Evolutionary conservation across 2,888 invertebrate species (phyloP), one percentile per base, ranked within the genome.

Genomic region (Morpho achilles): DNA sequence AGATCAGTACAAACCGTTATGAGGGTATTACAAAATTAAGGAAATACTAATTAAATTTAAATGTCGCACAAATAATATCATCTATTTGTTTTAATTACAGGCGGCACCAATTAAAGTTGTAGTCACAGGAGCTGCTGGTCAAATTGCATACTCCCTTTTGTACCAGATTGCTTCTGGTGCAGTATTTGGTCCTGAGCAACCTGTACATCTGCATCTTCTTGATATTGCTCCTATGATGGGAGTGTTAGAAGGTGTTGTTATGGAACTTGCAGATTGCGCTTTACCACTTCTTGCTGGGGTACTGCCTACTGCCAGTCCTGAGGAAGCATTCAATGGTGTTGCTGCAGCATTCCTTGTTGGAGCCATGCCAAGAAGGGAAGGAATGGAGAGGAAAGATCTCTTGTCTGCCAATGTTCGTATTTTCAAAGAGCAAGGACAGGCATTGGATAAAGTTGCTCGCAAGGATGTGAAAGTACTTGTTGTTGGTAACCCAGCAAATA

Each of bases 401-500:
- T 92, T 99, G 4, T 95, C 97, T 10, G 99, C 99, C 43, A 99
- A 99, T 87, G 99, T 99, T 6, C 97, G 96, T 82, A 99, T 99
- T 77, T 99, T 99, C 89, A 98, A 99, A 87, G 96, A 95, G 54
- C 99, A 99, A 91, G 99, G 99, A 9, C 95, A 96, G 78, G 98
- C 99, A 6, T 84, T 99, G 45, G 96, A 99, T 76, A 94, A 97
- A 79, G 93, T 93, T 79, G 97, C 99, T 42, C 96, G 95, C 71
- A 98, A 98, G 77, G 95, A 95, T 79, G 96, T 98, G 48, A 99
- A 98, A 91, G 97, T 93, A 4, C 92, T 99, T 49, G 99, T 99
- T 44, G 99, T 99, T 69, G 99, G 99, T 47, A 99, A 99, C 85
- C 99, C 99, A 53, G 99, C 99, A 16, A 99, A 99, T 83, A 99